Evolutionary conservation across 2,797 vertebrate species (phyloP), one percentile per base, ranked within the genome.

Genomic region (Crocidura indochinensis): DNA sequence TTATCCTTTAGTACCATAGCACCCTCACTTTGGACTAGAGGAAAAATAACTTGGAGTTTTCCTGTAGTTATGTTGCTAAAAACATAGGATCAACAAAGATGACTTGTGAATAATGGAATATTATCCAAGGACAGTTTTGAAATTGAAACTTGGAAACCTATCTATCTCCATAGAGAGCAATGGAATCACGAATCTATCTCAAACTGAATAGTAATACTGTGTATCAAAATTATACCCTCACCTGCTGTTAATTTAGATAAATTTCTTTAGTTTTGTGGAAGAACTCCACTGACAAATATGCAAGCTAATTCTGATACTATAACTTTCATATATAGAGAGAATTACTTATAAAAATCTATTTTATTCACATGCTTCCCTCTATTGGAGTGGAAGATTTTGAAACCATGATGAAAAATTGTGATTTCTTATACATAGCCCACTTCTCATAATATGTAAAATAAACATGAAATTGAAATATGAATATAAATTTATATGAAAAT

Each of bases 51-150:
- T 9, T 76, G 44, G 60, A 64, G 19, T 64, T 47, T 60, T 53
- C 78, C 17, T 85, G 10, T 26, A 74, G 69, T 10, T n/a, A 15
- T 27, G 78, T 90, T 91, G 27, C 47, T 49, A 78, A 92, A 77
- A 64, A 78, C 31, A 65, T 11, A 12, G 3, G 72, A 10, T 29
- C 64, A 81, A 72, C 20, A 26, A 51, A n/a, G 12, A n/a, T 68
- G 62, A 26, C 24, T 51, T 84, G 22, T 75, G 53, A 94, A 7
- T 65, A 0, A 26, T 27, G 12, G 10, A 17, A 14, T 73, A 46
- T 22, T n/a, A 8, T 5, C 67, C n/a, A 27, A 75, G 9, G 20
- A 44, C 2, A 27, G 14, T 0, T 27, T 0, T 17, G 9, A 0
- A 1, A 0, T 4, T 9, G 8, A 44, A 6, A 10, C 12, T 56